Base-by-base conservation (phyloP, 2,113 vertebrate species). In the Hippocampus guttulatus region DNA sequence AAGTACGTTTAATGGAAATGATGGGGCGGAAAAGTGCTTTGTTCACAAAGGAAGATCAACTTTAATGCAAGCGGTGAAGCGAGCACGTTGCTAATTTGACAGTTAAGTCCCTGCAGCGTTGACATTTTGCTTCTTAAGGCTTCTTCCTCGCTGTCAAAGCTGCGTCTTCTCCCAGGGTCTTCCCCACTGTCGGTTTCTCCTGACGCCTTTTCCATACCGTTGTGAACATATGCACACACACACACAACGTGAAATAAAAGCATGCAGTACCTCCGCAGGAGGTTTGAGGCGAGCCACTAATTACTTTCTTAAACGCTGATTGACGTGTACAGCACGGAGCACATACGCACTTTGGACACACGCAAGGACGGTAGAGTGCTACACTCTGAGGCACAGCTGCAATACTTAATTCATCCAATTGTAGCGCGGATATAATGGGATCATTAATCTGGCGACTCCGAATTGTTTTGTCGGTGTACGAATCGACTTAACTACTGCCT, bases 291-390 rank as follows among this genome's bases (percentile, higher is more conserved):
- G 58, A 75, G 72, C 81, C 75, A 70, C 84, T 90, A 89, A 90
- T 91, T 91, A 91, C 76, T 78, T 78, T 82, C 75, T 75, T 79
- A 86, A 86, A 87, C 82, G 81, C 79, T 86, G 86, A 89, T 87
- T 87, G 88, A 88, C 90, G 76, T 83, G 69, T 40, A 60, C 78
- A 70, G 65, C 67, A 85, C 77, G 75, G 79, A 67, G 66, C 25
- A 27, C 25, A 27, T 25, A 71, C 67, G 63, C 55, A 67, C 1
- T 4, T 7, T 15, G 12, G 52, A n/a, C 15, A 52, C 62, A 58
- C 49, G 16, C 27, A 67, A 38, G 73, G 14, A 70, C 75, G 40
- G 51, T 43, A 45, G 21, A 72, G 47, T 64, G 51, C 27, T 45
- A 71, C 74, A 67, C 67, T 52, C 20, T 16, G 49, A 68, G 33